Base-by-base conservation (phyloP, 2,888 invertebrate genomes). In the Didymodactylos carnosus region DNA sequence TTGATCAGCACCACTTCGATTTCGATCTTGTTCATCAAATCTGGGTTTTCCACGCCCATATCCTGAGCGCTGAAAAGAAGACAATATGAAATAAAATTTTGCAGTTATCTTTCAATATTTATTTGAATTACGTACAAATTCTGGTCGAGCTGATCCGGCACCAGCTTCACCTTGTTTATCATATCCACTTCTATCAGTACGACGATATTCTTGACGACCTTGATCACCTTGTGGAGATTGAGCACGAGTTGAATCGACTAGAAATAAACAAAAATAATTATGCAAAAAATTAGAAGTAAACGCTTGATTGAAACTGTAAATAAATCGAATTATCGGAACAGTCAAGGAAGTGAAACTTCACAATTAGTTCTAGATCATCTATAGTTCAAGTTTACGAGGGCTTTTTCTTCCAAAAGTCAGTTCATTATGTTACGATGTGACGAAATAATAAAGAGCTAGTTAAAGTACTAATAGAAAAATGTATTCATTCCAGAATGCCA, bases 141-240 rank as follows among this genome's bases (percentile, higher is more conserved):
- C 73, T 29, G 89, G 91, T 62, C 35, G 62, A 62, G 62, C 62
- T 75, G 91, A 89, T 77, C 95, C 97, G 80, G 94, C 91, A 78
- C 95, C 97, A 80, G 93, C 95, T 85, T 97, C 97, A 77, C 91
- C 91, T 85, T 93, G 93, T 86, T 97, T 97, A 84, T 97, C 95
- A 75, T 88, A 77, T 72, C 80, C 81, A 78, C 78, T 80, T 79
- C 77, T n/a, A 76, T 79, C 79, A 74, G 80, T 79, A 73, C 80
- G 78, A 77, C 83, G 80, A 80, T 83, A 83, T 75, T 80, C 81
- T 69, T 78, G 62, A 10, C 62, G 62, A 16, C 62, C 77, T 77
- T 82, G 78, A 77, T 82, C 82, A n/a, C n/a, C n/a, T 39, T 78
- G 75, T 71, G 76, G 77, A 73, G 70, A 76, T 39, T 29, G 70